Evolutionary conservation across 2,888 invertebrate genomes (phyloP), one percentile per base, ranked within the genome.

Genomic region (Netelia melanura): DNA sequence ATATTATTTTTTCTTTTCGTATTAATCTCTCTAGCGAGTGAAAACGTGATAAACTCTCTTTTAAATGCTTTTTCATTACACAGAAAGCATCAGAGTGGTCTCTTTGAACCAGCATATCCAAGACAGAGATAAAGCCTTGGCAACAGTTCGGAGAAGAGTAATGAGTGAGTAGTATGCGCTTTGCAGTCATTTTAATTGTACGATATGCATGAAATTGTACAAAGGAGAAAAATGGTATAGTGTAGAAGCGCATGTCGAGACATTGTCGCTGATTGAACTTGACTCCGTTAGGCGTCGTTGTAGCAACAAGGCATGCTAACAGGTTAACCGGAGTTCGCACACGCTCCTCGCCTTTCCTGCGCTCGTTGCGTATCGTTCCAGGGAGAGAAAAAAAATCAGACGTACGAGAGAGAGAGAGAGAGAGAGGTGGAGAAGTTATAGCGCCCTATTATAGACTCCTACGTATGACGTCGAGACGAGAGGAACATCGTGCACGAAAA

Each of bases 211-310:
- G 44, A 48, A 38, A 56, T 38, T 23, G 23, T 70, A 38, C 17
- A 30, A 52, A 38, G 30, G 11, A 11, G 21, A 61, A 68, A 23
- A 61, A 70, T 48, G 44, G 44, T 30, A 30, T 48, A 14, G 48
- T 14, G 3, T 14, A 56, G 43, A 61, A 43, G 48, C 48, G 62
- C 43, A 64, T 65, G 62, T 70, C 78, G 62, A 82, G 84, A 77
- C 81, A 84, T 84, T 80, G 88, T 88, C 84, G 86, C 83, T 88
- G 87, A 89, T 86, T 88, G 89, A 88, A 89, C 88, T 87, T 87
- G 89, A 89, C 88, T 87, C 86, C 81, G 82, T 81, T 30, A 14
- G 25, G 25, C 54, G 84, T 85, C 78, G 67, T 48, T 14, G 64
- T 52, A 30, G n/a, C n/a, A 10, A 25, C 21, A 23, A 58, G 44